phyloP scores from a whole-genome alignment of 2,113 vertebrate species.

The Corynorhinus townsendii region DNA sequence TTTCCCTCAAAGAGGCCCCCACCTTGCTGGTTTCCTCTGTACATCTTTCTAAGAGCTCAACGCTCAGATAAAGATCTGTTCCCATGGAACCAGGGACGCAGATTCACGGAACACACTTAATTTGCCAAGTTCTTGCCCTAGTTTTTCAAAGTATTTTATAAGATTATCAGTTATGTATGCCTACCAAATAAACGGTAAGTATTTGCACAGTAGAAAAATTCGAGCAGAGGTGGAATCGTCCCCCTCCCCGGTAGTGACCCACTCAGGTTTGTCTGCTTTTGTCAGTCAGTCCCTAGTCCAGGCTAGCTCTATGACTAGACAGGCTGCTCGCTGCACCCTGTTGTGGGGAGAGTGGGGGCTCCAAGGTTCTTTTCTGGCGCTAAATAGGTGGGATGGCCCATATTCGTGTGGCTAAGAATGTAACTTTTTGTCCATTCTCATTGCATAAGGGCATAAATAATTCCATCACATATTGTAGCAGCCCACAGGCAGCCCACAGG shows the following conservation, averaged over 20 bases:
- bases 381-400: background rate
- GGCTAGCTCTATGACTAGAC: background rate
- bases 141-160: background rate
- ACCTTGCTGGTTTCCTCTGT: background rate
- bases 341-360: background rate
- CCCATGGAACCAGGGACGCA: background rate
- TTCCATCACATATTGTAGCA: background rate
- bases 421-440: background rate
- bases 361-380: background rate
- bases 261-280: background rate
- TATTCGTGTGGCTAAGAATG: background rate
- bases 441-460: background rate
- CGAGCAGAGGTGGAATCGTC: background rate
- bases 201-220: background rate
- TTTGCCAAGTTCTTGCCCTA: background rate
- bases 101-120: background rate
- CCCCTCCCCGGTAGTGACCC: background rate
- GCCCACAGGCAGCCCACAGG: background rate
- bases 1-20: background rate
- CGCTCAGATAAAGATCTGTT: background rate
- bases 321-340: background rate
- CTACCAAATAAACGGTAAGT: background rate
- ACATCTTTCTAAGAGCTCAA: background rate
- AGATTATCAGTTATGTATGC: background rate
- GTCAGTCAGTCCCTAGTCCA: background rate